A percentile compares a stretch with the other conserved stretches of the same genome.
These are phyloP conservation scores for Fragum fragum DNA, from an alignment of 2,888 invertebrate species.

Conservation along the genomic window DNA sequence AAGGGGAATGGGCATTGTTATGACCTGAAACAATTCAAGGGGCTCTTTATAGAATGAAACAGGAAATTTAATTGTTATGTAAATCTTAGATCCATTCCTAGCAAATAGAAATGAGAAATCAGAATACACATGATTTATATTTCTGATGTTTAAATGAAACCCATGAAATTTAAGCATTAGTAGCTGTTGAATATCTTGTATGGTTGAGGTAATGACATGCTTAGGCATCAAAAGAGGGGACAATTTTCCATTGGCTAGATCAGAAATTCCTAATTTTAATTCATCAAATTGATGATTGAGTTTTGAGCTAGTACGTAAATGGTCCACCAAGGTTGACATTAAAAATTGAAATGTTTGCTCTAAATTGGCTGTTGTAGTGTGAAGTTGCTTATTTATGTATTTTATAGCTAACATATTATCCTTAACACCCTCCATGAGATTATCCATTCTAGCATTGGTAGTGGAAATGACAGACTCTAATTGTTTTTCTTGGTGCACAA, in stretches of 20 bases:
- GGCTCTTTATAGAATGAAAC: constrained; percentile 51
- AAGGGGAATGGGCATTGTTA: constrained; percentile 54
- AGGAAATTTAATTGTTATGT: constrained; percentile 50
- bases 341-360: too few species aligned
- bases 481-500: constrained; percentile 44
- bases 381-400: constrained; percentile 27
- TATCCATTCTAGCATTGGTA: constrained; percentile 43
- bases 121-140: constrained; percentile 34
- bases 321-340: constrained; percentile 34
- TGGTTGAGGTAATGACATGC: not conserved
- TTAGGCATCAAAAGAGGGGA: constrained; percentile 42
- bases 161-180: constrained; percentile 40
- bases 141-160: constrained; percentile 38
- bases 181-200: constrained; percentile 29
- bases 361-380: constrained; percentile 12
- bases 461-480: constrained; percentile 51
- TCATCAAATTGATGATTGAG: constrained; percentile 39
- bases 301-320: constrained; percentile 18
- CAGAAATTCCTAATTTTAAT: constrained; percentile 30
- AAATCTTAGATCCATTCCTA: constrained; percentile 37
- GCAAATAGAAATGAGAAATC: constrained; percentile 39
- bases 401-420: constrained; percentile 44
- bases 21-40: constrained; percentile 42
- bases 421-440: constrained; percentile 36
- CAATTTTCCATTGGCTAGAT: constrained; percentile 40